phyloP scores from a whole-genome alignment of 92 coral and sea anemone genomes.

The Chrysogorgia sp. region DNA sequence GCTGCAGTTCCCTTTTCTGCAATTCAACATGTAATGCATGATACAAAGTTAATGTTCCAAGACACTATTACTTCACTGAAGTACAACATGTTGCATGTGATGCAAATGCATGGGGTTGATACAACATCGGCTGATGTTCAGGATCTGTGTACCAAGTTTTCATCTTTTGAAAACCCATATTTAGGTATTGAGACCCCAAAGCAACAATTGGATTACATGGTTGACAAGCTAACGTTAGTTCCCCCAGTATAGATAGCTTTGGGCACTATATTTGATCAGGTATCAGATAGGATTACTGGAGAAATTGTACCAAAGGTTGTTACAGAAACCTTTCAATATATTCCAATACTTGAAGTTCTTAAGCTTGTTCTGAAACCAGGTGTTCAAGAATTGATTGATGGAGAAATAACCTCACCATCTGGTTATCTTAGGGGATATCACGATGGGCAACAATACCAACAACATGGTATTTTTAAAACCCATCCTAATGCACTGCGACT shows the following conservation, averaged over 20 bases:
- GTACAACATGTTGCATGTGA: neutral
- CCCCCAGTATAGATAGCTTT: neutral
- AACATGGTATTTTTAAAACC: slow-evolving; percentile 11
- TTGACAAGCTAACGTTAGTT: slow-evolving; percentile 19
- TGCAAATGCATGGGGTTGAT: neutral
- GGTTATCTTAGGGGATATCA: slow-evolving; percentile 14
- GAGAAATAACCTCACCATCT: neutral
- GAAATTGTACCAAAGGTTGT: too few species aligned
- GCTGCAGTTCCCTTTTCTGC: slow-evolving; percentile 30
- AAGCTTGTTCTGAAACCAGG: slow-evolving; percentile 11
- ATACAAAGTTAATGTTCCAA: slow-evolving; percentile 12
- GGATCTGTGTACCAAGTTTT: too few species aligned
- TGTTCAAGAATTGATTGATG: too few species aligned
- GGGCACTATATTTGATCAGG: neutral
- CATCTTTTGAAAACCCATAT: too few species aligned
- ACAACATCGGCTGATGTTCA: too few species aligned
- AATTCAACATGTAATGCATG: slow-evolving; percentile 9
- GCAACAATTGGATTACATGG: slow-evolving; percentile 10
- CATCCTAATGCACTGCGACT: slow-evolving; percentile 16
- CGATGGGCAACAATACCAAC: slow-evolving; percentile 16
- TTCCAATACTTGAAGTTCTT: neutral
- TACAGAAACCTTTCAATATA: slow-evolving; percentile 2
- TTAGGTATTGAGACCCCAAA: slow-evolving; percentile 26
- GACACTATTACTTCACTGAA: slow-evolving; percentile 10
- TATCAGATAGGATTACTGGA: neutral